phyloP scores from a whole-genome alignment of 2,888 invertebrate genomes.

The Callimorpha dominula region DNA sequence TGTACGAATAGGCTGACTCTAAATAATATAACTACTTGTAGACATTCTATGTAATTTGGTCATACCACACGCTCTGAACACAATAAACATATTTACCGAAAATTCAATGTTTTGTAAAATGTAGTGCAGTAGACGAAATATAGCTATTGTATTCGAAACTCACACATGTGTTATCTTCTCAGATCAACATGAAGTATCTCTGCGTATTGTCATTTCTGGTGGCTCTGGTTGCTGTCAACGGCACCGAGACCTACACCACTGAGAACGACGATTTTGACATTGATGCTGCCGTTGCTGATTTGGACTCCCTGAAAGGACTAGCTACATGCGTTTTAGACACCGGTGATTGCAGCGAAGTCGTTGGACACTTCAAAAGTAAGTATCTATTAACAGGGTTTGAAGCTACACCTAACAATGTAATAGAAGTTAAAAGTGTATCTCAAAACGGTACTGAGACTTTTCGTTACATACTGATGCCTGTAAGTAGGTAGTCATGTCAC shows the following conservation, averaged over 20 bases:
- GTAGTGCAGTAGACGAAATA: no score
- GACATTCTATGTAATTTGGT: not conserved
- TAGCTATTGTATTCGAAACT: no score
- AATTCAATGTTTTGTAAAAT: no score
- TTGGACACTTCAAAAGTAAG: conserved; percentile 72
- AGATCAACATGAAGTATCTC: conserved; percentile 63
- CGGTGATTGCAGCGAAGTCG: conserved; percentile 55
- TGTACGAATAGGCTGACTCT: not conserved
- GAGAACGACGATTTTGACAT: conserved; percentile 73
- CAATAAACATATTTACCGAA: no score
- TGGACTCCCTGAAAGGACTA: conserved; percentile 51
- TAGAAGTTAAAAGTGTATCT: no score
- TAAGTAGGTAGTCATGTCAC: no score
- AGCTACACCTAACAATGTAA: no score
- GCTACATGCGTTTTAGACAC: conserved; percentile 67
- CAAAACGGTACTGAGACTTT: no score
- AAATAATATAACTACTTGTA: not conserved
- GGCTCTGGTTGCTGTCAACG: conserved; percentile 43
- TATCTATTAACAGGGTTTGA: not conserved
- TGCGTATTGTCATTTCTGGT: conserved; percentile 56
- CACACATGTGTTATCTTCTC: not conserved
- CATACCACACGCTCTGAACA: no score
- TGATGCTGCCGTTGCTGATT: conserved; percentile 56
- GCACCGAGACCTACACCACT: conserved; percentile 63
- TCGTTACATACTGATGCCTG: no score